Evolutionary conservation across 1,140 invertebrate genomes (phyloP), one percentile per base, ranked within the genome.

Genomic region (Brachionus rubens): DNA sequence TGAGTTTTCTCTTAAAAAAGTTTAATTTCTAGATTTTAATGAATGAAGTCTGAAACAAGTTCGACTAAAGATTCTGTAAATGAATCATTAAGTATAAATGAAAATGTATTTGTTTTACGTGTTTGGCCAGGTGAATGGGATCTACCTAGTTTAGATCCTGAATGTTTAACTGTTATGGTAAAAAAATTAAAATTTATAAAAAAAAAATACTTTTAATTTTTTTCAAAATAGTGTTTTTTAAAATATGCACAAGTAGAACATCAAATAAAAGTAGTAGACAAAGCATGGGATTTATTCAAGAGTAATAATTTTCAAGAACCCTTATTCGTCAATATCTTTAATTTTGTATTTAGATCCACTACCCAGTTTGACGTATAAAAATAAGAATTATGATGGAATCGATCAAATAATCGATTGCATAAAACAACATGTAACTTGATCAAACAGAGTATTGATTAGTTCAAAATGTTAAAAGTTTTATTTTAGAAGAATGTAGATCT

Each of bases 41-140:
- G 28, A 59, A 59, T 59, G 54, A 59, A 36, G n/a, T 16, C 12
- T 12, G n/a, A 40, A 36, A 19, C 5, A 10, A 59, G 16, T 59
- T 3, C 1, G 7, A 59, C 10, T 36, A 59, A 40, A 33, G 21
- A 10, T 24, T 26, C 10, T 24, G 24, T 24, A 12, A 43, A n/a
- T n/a, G n/a, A n/a, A n/a, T n/a, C n/a, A n/a, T n/a, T n/a, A n/a
- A n/a, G n/a, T n/a, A n/a, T n/a, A n/a, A n/a, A n/a, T n/a, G n/a
- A 16, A 16, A 24, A 43, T 41, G n/a, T 10, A 5, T 21, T 72
- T 50, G 16, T 40, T 19, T n/a, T 72, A 40, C 33, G 50, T 12
- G 68, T 72, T 1, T 72, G 68, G 68, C 68, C 68, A 5, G 46
- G 46, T 54, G 68, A 72, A 54, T 72, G 68, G 68, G 46, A 48